Conservation (phyloP, 2,888 invertebrate species). For the Zygogramma bicolorata region DNA sequence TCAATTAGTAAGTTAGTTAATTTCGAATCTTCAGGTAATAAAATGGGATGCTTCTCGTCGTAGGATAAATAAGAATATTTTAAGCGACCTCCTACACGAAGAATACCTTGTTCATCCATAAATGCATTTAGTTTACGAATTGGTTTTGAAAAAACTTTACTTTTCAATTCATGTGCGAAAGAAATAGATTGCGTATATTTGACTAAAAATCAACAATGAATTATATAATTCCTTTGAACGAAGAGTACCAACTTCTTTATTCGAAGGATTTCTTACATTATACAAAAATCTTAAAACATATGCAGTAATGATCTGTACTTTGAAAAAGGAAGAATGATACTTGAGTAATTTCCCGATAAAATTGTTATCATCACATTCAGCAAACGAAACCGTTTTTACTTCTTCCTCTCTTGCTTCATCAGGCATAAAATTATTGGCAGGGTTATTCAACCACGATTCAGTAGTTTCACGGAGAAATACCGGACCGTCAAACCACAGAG, state of each 20-base stretch:
- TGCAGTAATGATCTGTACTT: not conserved
- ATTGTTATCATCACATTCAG: not conserved
- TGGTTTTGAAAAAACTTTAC: not conserved
- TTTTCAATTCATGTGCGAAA: not conserved
- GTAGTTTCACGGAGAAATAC: not conserved
- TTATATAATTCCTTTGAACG: not conserved
- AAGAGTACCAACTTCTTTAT: not conserved
- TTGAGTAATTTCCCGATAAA: not conserved
- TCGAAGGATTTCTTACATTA: not conserved
- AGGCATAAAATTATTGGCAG: not conserved
- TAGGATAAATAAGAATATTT: not conserved
- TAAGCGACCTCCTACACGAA: constrained; percentile 21
- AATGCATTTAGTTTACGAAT: not conserved
- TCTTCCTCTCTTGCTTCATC: not conserved
- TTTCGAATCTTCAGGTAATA: constrained; percentile 5
- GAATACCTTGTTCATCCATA: not conserved
- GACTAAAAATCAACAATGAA: not conserved
- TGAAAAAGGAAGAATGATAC: not conserved
- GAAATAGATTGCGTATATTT: not conserved
- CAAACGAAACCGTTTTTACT: not conserved
- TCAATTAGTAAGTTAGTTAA: too few relatives aligned
- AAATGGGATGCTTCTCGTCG: not conserved
- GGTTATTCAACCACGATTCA: not conserved
- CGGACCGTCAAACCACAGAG: constrained; percentile 11
- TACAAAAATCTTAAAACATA: not conserved